These are phyloP conservation scores for Seriola quinqueradiata DNA, from an alignment of 2,113 vertebrate genomes.

Conservation along the genomic window DNA sequence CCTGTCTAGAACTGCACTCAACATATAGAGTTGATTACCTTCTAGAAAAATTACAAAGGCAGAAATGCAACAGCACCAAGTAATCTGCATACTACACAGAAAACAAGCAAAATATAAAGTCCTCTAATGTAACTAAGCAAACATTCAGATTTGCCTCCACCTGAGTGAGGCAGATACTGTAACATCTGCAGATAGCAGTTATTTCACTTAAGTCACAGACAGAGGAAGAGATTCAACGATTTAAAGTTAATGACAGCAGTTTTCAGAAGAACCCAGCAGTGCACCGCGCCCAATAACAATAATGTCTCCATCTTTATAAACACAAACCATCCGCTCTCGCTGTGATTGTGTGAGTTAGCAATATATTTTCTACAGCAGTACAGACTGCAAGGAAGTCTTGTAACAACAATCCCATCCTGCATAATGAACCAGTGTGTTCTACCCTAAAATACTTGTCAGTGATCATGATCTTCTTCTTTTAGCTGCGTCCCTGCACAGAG, in stretches of 20 bases:
- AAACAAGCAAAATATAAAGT: neutral
- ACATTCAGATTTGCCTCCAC: neutral
- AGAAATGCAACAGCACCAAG: neutral
- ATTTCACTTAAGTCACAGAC: neutral
- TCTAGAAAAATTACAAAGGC: neutral
- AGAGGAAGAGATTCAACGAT: neutral
- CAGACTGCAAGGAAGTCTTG: conserved; percentile 9
- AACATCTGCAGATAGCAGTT: conserved; percentile 9
- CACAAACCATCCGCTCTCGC: conserved; percentile 32
- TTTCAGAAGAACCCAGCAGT: conserved; percentile 4
- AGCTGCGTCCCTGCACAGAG: neutral
- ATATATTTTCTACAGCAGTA: neutral
- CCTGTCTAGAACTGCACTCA: conserved; percentile 33
- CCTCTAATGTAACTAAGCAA: neutral
- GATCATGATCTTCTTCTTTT: neutral
- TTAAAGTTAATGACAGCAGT: neutral
- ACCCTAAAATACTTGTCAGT: neutral
- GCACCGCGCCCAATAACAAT: conserved; percentile 1
- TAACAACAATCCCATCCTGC: neutral
- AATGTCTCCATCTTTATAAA: conserved; percentile 21
- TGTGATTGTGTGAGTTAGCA: neutral
- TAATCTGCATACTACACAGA: neutral
- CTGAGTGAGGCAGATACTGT: conserved; percentile 15
- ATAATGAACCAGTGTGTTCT: neutral
- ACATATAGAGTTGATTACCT: conserved; percentile 19